Base-by-base conservation (phyloP, 2,888 invertebrate genomes). In the Alcis repandata region DNA sequence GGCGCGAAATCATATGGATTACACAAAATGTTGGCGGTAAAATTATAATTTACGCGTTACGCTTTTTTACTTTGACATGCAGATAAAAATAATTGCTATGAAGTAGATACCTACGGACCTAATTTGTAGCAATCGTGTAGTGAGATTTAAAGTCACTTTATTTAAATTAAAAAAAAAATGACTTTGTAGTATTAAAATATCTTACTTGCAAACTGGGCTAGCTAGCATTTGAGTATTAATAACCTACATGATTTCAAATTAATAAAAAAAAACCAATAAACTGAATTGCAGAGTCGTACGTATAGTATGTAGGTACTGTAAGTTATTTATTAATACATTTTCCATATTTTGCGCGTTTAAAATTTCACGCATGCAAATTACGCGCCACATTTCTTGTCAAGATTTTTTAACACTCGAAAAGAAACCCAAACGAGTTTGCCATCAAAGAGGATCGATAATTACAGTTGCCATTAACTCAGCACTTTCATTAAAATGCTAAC, bases 1-100 rank as follows among this genome's bases (percentile, higher is more conserved):
- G 74, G 77, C 72, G 76, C 72, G 77, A 80, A 78, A 82, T 78
- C 73, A 77, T 72, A 77, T 74, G 74, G 78, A 75, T 79, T 77
- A 75, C 64, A 72, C 74, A 69, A 75, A 75, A 78, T 74, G 72
- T 72, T 59, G 71, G 69, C 54, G 62, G 68, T 64, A 54, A 65
- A 66, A 79, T 81, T 77, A 76, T 78, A 63, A 75, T 77, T 73
- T 75, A 74, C 71, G 75, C 27, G 43, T 43, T 57, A 19, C 19
- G 53, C 15, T 49, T 51, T 27, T 19, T 27, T 43, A 17, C 49
- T 33, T 19, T 32, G 27, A 41, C 22, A 27, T 27, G 27, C 27
- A 32, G 48, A 11, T 51, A 20, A 32, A 32, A 19, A 19, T 54
- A 27, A 27, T 27, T 27, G 27, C 27, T 27, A 27, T 6, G 6